Evolutionary conservation across 2,113 vertebrate genomes (phyloP).

Genomic region (Pelodiscus sinensis): DNA sequence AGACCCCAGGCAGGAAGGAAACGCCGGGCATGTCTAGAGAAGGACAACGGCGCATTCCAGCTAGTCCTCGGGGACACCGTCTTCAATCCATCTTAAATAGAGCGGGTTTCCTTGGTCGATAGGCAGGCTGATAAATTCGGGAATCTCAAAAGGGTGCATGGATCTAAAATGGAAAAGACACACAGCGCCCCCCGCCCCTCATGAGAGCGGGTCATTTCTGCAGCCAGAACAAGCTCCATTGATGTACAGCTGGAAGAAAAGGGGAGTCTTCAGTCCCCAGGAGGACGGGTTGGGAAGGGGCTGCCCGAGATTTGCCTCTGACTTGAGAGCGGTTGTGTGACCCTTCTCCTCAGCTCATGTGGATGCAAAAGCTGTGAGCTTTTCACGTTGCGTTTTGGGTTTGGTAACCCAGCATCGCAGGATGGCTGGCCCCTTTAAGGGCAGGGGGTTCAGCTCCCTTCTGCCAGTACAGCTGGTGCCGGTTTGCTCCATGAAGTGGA

Average conservation of each 20-base stretch:
- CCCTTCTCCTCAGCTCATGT: neutral
- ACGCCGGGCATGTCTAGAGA: accelerated
- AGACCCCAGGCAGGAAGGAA: accelerated
- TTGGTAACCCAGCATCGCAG: neutral
- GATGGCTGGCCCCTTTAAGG: neutral
- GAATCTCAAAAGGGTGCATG: slow-evolving; percentile 88
- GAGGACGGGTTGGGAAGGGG: neutral
- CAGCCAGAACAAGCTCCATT: neutral
- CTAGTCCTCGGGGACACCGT: slow-evolving; percentile 78
- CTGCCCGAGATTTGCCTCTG: neutral
- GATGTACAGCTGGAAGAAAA: neutral
- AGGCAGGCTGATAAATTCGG: slow-evolving; percentile 86
- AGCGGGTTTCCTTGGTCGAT: slow-evolving; percentile 83
- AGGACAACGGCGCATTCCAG: accelerated
- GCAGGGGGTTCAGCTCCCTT: neutral
- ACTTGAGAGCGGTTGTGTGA: slow-evolving; percentile 32
- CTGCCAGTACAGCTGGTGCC: neutral
- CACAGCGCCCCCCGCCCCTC: neutral
- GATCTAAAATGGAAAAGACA: slow-evolving; percentile 76
- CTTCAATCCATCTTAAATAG: slow-evolving; percentile 87
- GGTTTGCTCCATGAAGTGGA: neutral
- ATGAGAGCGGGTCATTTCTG: neutral
- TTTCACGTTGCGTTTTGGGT: slow-evolving; percentile 19
- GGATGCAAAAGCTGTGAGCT: neutral
- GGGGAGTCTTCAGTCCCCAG: neutral